Base-by-base conservation (phyloP, 2,888 invertebrate genomes). In the Pseudococcus viburni region DNA sequence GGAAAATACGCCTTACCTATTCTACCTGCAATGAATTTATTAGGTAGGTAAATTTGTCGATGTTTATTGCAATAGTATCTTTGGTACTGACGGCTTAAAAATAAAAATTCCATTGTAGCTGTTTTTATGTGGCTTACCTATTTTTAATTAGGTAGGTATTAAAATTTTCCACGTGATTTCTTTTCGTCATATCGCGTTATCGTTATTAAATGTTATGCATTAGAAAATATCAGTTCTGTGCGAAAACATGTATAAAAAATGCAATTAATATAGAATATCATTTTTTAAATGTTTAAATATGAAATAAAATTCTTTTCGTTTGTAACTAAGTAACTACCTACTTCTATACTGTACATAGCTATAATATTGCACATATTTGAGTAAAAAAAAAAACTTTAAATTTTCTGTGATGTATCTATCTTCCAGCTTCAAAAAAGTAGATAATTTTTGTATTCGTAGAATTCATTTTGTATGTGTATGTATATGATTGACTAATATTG, bases 371-470 rank as follows among this genome's bases (percentile, higher is more conserved):
- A 39, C 39, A 15, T 39, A 39, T 39, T 77, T 33, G 7, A n/a
- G 5, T 77, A 17, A 77, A 39, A 33, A 77, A 39, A 33, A 17
- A 39, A 33, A 73, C 19, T 73, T 77, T 77, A 83, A 83, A 83
- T 83, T 42, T 83, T 83, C 80, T 83, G 80, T 83, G 80, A 83
- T 83, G 26, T 33, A 42, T 33, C 80, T 83, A 83, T 83, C 80
- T 83, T 83, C 80, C 80, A 83, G 80, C 80, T 83, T 83, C 22
- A 22, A 83, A 64, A 46, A 83, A 46, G 19, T 83, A 83, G 80
- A 83, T 17, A 83, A n/a, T 42, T 83, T 42, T 83, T 83, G 15
- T 83, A 83, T 46, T 46, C 15, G 33, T 73, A 39, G 17, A 17
- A 33, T 33, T 19, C 11, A 64, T 64, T 64, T 64, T 64, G 22